Evolutionary conservation across 1,140 invertebrate species (phyloP).

Genomic region (Proales similis): DNA sequence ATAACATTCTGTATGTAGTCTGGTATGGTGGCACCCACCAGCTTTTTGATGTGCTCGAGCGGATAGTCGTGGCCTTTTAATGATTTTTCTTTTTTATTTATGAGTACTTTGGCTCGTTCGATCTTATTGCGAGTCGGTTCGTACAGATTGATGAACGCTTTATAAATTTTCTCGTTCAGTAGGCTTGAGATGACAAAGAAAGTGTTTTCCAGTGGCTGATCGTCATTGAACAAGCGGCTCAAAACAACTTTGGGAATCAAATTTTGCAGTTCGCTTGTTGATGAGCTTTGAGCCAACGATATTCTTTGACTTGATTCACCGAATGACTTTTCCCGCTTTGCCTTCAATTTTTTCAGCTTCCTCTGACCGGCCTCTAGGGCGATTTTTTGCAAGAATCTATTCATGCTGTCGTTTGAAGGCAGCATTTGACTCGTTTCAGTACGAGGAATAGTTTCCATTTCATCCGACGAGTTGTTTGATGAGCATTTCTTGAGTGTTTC

Average conservation of each 20-base stretch:
- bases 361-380: background rate
- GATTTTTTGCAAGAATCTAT: too few relatives aligned
- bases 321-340: background rate
- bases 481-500: background rate
- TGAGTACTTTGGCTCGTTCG: conserved; percentile 18
- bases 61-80: background rate
- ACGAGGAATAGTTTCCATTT: conserved; percentile 23
- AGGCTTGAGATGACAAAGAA: conserved; percentile 20
- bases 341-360: background rate
- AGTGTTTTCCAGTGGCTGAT: too few relatives aligned
- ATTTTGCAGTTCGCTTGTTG: conserved; percentile 11
- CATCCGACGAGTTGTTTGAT: background rate
- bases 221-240: conserved; percentile 19
- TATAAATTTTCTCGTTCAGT: conserved; percentile 32
- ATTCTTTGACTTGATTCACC: background rate
- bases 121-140: conserved; percentile 1
- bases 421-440: too few relatives aligned
- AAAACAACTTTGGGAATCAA: conserved; percentile 14
- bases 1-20: conserved; percentile 2
- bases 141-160: conserved; percentile 22
- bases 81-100: background rate
- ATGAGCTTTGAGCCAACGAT: conserved; percentile 1
- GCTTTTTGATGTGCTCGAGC: background rate
- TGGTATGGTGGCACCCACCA: background rate
- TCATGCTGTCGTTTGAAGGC: too few relatives aligned